Conservation (phyloP, 2,888 invertebrate species). For the Choristoneura rosaceana region DNA sequence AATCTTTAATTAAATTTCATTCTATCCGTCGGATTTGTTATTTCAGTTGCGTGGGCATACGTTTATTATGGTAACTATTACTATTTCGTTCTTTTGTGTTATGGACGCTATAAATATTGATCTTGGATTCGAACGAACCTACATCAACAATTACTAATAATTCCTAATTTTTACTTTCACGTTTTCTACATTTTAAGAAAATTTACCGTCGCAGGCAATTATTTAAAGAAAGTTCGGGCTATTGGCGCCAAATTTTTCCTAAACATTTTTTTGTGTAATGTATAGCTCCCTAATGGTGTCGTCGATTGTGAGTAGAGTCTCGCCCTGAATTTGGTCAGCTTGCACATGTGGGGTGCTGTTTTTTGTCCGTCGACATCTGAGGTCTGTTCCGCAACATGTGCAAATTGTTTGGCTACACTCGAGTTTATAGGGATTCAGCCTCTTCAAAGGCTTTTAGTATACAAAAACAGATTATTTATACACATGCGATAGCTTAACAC, state of each 20-base stretch:
- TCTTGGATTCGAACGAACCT: constrained; percentile 21
- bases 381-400: constrained; percentile 73
- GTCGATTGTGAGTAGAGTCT: constrained; percentile 55
- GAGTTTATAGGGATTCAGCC: constrained; percentile 62
- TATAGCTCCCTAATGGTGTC: constrained; percentile 34
- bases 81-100: constrained; percentile 48
- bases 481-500: constrained; percentile 22
- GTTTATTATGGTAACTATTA: constrained; percentile 57
- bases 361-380: constrained; percentile 78
- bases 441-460: constrained; percentile 35
- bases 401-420: constrained; percentile 63
- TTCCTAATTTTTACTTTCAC: not conserved
- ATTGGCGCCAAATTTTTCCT: not conserved
- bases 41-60: constrained; percentile 55
- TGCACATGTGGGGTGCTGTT: constrained; percentile 75
- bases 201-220: not conserved
- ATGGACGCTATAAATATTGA: constrained; percentile 40
- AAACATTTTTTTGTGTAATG: constrained; percentile 20
- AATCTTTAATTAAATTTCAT: constrained; percentile 76
- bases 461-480: constrained; percentile 31
- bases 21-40: constrained; percentile 61
- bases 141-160: constrained; percentile 29
- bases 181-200: not conserved
- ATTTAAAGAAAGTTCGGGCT: not conserved
- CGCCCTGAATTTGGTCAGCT: constrained; percentile 65